These are phyloP conservation scores for Heliopora coerulea DNA, from an alignment of 92 coral and sea anemone species.

Conservation along the genomic window DNA sequence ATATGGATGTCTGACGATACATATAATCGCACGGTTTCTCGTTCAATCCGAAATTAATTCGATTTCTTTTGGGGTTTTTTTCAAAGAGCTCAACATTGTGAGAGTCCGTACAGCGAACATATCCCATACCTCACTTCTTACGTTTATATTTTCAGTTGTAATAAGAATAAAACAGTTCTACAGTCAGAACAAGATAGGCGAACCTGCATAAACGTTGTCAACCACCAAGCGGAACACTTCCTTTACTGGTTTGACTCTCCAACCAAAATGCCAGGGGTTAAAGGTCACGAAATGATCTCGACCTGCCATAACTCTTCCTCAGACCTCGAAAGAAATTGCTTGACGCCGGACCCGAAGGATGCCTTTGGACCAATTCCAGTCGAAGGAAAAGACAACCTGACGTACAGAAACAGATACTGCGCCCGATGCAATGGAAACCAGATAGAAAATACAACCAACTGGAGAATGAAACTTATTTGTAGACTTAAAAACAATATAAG, in stretches of 20 bases:
- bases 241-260: conserved; percentile 5
- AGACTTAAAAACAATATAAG: background rate
- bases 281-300: conserved; percentile 27
- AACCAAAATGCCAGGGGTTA: background rate
- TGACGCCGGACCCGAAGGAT: background rate
- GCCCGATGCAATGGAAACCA: conserved; percentile 17
- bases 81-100: too few relatives aligned
- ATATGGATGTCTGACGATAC: too few relatives aligned
- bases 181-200: background rate
- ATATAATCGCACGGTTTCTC: too few relatives aligned
- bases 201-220: conserved; percentile 17
- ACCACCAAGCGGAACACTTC: background rate
- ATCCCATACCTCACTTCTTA: too few relatives aligned
- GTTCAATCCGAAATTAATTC: too few relatives aligned
- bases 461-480: conserved; percentile 28
- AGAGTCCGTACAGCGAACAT: too few relatives aligned
- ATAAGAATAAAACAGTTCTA: background rate
- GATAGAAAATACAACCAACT: background rate
- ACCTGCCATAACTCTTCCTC: conserved; percentile 1
- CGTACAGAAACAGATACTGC: conserved; percentile 39
- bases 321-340: conserved; percentile 6
- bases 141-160: background rate
- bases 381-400: conserved; percentile 18
- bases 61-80: too few relatives aligned
- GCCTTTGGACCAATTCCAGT: conserved; percentile 10